Evolutionary conservation across 2,113 vertebrate species (phyloP), one percentile per base, ranked within the genome.

Genomic region (Hassar affinis): DNA sequence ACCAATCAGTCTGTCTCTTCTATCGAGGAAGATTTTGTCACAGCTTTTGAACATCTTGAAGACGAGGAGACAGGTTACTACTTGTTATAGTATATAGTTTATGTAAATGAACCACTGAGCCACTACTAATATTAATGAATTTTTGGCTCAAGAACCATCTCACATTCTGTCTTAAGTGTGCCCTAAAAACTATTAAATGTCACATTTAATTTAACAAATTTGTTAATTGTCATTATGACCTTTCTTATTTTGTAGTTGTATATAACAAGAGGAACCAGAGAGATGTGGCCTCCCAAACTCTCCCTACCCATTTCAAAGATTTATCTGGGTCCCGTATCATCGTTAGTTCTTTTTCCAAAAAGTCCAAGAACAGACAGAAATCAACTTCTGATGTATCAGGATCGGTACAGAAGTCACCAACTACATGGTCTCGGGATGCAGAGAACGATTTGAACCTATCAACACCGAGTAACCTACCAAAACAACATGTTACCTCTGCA

Each of bases 11-110:
- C 98, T 0, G 96, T 99, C 68, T 99, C 97, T 49, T 99, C 98
- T 49, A 99, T 99, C 38, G 98, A 99, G 82, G 98, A 99, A 85
- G 98, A 99, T 92, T 99, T 99, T 92, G 97, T 99, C 85, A 99
- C 98, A 35, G 98, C 98, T 49, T 95, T 98, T 1, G 98, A 99
- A 88, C 96, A 99, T 87, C 93, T 99, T 62, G 98, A 99, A 89
- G 97, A 99, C 85, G 98, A 98, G 1, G 96, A 97, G 27, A 86
- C 92, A 42, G 91, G 91, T 91, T 90, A 86, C 62, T 88, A 38
- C 62, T 11, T 68, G 10, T 30, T 45, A n/a, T n/a, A n/a, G n/a
- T n/a, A n/a, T 54, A 15, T 25, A 52, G 6, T 47, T 4, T 25
- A 27, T 57, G 3, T 64, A 17, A 62, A 76, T 78, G 18, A 75